Base-by-base conservation (phyloP, 1,140 invertebrate species). In the Drosophila nigrodunni region DNA sequence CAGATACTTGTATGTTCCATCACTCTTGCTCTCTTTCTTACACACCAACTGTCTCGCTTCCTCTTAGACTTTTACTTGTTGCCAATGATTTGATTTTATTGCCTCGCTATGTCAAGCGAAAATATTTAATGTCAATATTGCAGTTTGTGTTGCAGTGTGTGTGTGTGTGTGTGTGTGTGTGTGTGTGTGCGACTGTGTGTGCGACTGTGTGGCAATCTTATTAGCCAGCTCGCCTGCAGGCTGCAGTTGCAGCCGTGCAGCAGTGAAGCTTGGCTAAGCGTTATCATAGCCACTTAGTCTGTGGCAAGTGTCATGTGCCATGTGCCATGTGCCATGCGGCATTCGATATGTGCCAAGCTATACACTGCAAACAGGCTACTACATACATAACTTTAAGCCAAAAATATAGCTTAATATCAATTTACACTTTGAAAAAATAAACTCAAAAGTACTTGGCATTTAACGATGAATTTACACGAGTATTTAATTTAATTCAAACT, bases 81-180 rank as follows among this genome's bases (percentile, higher is more conserved):
- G 73, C 72, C 70, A 43, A 41, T 75, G 70, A 86, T 86, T 85
- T 85, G 78, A 75, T 85, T 75, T 85, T 75, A 85, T 75, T 85
- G 78, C 70, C 37, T 9, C 11, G 25, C 50, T 39, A 21, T 70
- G 47, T 49, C 54, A 30, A 64, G 59, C 44, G 82, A 64, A 78
- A 65, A 72, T 83, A 82, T 82, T 78, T 25, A 82, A 74, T 54
- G 62, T 52, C 49, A 69, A 62, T 50, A 68, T 52, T 55, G 18
- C 13, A 62, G n/a, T 37, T n/a, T 49, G 7, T 8, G 15, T 13
- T 3, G 30, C 8, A 18, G 7, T 13, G n/a, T 49, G 43, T 21
- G 15, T 47, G 46, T 50, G 46, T 62, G 34, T 47, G 50, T 55
- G 13, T 49, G 8, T 35, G 35, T 44, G 37, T 35, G 66, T 34